A percentile compares a stretch with the other conserved stretches of the same genome.
Evolutionary conservation across 2,797 vertebrate species (phyloP).

Genomic region (Calcarius lapponicus): DNA sequence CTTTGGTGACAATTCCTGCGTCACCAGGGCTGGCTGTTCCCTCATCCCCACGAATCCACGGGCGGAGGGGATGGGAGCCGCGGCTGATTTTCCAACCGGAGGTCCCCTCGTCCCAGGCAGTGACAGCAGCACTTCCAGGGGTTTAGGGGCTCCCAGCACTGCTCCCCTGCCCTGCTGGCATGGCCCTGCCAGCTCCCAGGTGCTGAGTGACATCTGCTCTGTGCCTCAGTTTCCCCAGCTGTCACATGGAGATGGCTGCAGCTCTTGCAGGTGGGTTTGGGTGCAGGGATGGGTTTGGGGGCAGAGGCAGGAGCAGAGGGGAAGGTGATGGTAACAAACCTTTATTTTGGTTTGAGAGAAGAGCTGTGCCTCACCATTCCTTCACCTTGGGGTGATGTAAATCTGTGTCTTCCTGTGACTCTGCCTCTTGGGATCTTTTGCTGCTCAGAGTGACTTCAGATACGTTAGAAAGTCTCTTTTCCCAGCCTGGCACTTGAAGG

Average conservation of each 20-base stretch:
- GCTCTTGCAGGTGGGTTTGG: not conserved
- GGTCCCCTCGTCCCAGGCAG: not conserved
- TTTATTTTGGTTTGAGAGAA: not conserved
- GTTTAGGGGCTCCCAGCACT: not conserved
- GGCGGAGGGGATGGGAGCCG: not conserved
- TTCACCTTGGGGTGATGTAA: not conserved
- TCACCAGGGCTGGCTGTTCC: not conserved
- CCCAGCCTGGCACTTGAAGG: too few relatives aligned
- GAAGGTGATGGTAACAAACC: not conserved
- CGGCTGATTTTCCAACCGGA: not conserved
- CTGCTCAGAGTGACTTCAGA: too few relatives aligned
- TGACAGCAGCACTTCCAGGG: not conserved
- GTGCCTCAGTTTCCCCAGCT: not conserved
- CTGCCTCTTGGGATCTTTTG: rapidly evolving
- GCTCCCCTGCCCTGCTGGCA: not conserved
- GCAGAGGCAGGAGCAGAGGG: not conserved
- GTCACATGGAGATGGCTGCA: rapidly evolving
- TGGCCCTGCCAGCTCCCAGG: not conserved
- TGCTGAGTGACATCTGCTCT: not conserved
- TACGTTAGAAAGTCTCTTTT: too few relatives aligned
- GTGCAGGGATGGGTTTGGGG: not conserved
- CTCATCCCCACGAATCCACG: not conserved
- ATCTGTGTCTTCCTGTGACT: not conserved
- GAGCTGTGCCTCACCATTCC: not conserved
- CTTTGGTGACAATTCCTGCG: not conserved